These are phyloP conservation scores for Branchinecta lynchi DNA, from an alignment of 1,140 invertebrate species.

Conservation along the genomic window DNA sequence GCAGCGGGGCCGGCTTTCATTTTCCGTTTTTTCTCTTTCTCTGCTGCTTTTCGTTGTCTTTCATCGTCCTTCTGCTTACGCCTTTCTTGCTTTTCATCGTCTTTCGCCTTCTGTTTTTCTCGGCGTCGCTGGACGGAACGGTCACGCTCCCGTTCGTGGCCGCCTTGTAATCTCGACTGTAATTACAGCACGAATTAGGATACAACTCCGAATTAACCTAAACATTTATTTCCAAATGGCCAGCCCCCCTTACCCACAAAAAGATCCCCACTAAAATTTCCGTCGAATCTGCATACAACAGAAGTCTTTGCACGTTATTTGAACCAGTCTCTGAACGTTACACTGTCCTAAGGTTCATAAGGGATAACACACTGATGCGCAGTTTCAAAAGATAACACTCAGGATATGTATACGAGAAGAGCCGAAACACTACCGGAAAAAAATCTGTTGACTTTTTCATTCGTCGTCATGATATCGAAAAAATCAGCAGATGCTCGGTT, in stretches of 20 bases:
- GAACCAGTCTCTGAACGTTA: no score
- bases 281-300: no score
- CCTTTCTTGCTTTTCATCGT: constrained; percentile 60
- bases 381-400: no score
- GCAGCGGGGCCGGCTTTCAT: constrained; percentile 49
- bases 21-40: constrained; percentile 52
- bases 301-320: no score
- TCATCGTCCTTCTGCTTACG: constrained; percentile 54
- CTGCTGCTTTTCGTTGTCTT: constrained; percentile 39
- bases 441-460: no score
- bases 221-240: neutral
- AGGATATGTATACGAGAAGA: no score
- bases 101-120: constrained; percentile 55
- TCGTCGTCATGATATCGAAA: no score
- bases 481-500: no score
- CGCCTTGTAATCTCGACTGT: constrained; percentile 43
- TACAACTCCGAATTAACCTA: no score
- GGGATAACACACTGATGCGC: no score
- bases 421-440: no score
- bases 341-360: no score
- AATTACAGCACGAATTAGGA: constrained; percentile 16
- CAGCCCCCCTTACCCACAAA: neutral
- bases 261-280: neutral
- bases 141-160: constrained; percentile 40
- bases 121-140: constrained; percentile 43